A percentile compares a stretch with the other conserved stretches of the same genome.
Conservation (phyloP, 2,888 invertebrate species). For the Elgonia sp. region DNA sequence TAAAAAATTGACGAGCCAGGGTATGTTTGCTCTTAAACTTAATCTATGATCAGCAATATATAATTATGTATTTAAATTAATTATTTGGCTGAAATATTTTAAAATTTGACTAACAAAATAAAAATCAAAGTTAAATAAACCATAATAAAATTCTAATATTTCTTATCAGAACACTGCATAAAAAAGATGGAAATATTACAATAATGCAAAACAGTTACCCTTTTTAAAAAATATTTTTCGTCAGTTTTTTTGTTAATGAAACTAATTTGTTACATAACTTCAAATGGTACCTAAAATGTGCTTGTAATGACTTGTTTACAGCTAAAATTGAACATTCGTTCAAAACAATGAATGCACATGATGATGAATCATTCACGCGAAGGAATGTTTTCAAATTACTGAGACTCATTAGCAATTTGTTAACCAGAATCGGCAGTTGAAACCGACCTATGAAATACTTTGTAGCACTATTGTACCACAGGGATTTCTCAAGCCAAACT, state of each 20-base stretch:
- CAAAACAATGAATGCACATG: background rate
- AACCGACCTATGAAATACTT: constrained; percentile 77
- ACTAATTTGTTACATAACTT: background rate
- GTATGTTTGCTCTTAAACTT: too few species aligned
- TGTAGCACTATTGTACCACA: constrained; percentile 79
- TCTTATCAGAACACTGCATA: too few species aligned
- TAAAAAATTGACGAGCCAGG: too few species aligned
- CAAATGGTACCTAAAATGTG: background rate
- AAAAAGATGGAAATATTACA: too few species aligned
- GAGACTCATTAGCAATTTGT: constrained; percentile 66
- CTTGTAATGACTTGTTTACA: background rate
- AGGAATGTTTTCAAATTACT: constrained; percentile 47
- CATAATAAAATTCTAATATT: too few species aligned
- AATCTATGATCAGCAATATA: too few species aligned
- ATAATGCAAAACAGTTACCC: too few species aligned
- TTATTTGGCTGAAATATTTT: too few species aligned
- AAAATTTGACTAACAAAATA: too few species aligned
- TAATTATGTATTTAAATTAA: too few species aligned
- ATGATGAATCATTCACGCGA: constrained; percentile 32
- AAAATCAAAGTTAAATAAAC: too few species aligned
- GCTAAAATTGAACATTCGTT: background rate
- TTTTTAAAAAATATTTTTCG: too few species aligned
- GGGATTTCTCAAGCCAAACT: constrained; percentile 81
- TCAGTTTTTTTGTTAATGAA: background rate
- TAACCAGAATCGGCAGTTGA: constrained; percentile 56